phyloP scores from a whole-genome alignment of 2,113 vertebrate species.

The Lichenostomus cassidix region DNA sequence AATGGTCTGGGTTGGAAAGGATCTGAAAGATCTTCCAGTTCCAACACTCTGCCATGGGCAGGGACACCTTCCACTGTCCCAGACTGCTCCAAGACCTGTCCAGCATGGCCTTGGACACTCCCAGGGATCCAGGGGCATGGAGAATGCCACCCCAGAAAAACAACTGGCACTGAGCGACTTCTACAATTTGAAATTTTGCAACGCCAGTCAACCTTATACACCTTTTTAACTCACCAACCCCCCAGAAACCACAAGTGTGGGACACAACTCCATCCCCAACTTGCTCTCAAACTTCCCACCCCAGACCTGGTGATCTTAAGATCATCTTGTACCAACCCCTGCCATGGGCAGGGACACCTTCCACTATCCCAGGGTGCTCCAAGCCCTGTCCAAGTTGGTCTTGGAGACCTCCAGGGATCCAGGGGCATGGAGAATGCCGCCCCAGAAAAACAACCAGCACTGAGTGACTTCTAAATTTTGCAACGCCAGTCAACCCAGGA shows the following conservation, averaged over 20 bases:
- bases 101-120: not conserved
- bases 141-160: not conserved
- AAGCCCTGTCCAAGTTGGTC: not conserved
- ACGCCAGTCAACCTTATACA: not conserved
- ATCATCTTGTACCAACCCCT: too few species aligned
- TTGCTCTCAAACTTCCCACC: too few species aligned
- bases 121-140: too few species aligned
- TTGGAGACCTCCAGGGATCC: not conserved
- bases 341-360: too few species aligned
- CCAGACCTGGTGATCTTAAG: too few species aligned
- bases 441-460: not conserved
- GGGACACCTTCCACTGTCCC: not conserved
- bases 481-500: not conserved
- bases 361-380: too few species aligned
- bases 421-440: not conserved
- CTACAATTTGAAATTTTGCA: not conserved
- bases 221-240: too few species aligned
- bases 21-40: not conserved
- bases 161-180: not conserved
- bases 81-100: too few species aligned
- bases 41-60: too few species aligned
- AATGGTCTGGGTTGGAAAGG: not conserved
- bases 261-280: not conserved
- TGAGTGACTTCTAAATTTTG: not conserved
- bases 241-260: not conserved